Percentiles rank a stretch among this genome's conserved stretches.
These are phyloP conservation scores for Agrochola lota DNA, from an alignment of 2,888 invertebrate genomes.

Conservation along the genomic window DNA sequence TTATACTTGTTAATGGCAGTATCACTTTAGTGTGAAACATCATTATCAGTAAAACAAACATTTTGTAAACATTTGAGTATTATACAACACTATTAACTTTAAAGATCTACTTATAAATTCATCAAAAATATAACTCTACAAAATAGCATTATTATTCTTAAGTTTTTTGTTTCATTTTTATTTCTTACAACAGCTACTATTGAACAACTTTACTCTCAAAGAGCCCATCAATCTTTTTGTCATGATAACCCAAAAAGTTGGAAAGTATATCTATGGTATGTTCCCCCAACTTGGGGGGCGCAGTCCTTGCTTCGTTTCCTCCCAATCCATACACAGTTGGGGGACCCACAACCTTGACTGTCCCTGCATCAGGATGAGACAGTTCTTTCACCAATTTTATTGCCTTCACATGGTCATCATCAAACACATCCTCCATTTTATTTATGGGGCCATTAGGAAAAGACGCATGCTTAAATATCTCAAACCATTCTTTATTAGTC, in stretches of 20 bases:
- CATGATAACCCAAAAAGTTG: slow-evolving; percentile 92
- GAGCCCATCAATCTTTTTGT: slow-evolving; percentile 90
- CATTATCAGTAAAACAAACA: slow-evolving; percentile 35
- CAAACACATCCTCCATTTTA: slow-evolving; percentile 95
- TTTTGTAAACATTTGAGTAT: slow-evolving; percentile 14
- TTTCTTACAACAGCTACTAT: slow-evolving; percentile 59
- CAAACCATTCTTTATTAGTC: slow-evolving; percentile 94
- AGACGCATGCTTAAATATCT: slow-evolving; percentile 92
- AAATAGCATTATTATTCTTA: background rate
- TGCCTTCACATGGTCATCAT: slow-evolving; percentile 95
- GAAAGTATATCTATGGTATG: slow-evolving; percentile 95
- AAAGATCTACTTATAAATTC: background rate
- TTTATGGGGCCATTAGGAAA: slow-evolving; percentile 98
- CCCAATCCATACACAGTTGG: slow-evolving; percentile 95
- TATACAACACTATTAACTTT: background rate
- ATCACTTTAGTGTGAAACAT: slow-evolving; percentile 3
- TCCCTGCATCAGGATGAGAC: slow-evolving; percentile 92
- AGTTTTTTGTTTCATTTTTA: background rate
- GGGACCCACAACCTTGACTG: slow-evolving; percentile 95
- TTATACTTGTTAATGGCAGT: background rate
- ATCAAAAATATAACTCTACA: slow-evolving; percentile 4
- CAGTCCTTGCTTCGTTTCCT: slow-evolving; percentile 92
- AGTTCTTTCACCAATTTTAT: slow-evolving; percentile 94
- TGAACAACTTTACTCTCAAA: slow-evolving; percentile 84
- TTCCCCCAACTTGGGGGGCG: slow-evolving; percentile 96